Evolutionary conservation across 2,113 vertebrate species (phyloP).

Genomic region (Psophia crepitans): DNA sequence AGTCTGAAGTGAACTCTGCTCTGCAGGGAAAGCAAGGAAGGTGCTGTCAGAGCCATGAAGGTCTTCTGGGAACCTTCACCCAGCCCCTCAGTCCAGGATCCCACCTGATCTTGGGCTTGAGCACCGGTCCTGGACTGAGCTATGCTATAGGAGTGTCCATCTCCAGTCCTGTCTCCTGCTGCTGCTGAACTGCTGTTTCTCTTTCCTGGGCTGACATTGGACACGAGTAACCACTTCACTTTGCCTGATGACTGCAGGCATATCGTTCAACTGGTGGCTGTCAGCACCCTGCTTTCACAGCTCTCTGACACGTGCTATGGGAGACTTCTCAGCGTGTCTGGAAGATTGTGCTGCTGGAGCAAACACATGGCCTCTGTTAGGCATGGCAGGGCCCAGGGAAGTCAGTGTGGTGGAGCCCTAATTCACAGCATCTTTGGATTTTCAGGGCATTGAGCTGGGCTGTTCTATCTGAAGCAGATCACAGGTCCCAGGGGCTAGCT

Average conservation of each 20-base stretch:
- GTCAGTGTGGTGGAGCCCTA: fast-evolving
- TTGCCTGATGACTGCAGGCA: background rate
- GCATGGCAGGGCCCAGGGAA: background rate
- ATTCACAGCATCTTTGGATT: background rate
- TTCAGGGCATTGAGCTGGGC: background rate
- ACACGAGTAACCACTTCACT: background rate
- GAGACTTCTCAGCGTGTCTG: background rate
- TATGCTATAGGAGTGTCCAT: background rate
- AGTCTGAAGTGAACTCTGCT: background rate
- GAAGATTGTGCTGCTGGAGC: background rate
- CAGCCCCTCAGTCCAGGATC: background rate
- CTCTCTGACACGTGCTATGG: fast-evolving
- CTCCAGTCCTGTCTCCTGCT: background rate
- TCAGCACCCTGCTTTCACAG: background rate
- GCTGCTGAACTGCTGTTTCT: background rate
- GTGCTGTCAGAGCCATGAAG: background rate
- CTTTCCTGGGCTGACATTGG: background rate
- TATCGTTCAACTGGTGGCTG: background rate
- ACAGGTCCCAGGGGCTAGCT: background rate
- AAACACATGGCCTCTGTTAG: too few relatives aligned
- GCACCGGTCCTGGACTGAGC: background rate
- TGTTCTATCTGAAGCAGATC: background rate
- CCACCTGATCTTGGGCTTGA: fast-evolving
- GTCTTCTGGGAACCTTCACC: background rate
- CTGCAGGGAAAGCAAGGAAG: background rate